A percentile compares a stretch with the other conserved stretches of the same genome.
These are phyloP conservation scores for Alces alces DNA, from an alignment of 2,113 vertebrate genomes.

Conservation along the genomic window DNA sequence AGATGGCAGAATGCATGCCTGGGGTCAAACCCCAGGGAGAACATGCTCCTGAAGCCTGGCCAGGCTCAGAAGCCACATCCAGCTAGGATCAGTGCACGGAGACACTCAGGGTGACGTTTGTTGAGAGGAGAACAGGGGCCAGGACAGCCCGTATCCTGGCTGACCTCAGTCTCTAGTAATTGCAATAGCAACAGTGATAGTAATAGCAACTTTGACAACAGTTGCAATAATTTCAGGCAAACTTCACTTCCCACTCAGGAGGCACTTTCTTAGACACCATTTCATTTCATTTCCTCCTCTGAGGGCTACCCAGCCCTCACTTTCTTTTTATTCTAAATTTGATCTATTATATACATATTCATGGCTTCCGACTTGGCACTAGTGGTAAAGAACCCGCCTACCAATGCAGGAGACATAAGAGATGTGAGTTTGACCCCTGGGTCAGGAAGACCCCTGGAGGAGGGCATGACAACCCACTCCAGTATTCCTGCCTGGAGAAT, in stretches of 20 bases:
- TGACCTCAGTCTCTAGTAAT: rapidly evolving
- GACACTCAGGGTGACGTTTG: rapidly evolving
- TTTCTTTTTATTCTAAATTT: background rate
- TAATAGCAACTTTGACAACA: rapidly evolving
- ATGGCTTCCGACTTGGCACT: rapidly evolving
- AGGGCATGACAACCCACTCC: background rate
- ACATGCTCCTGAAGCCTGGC: rapidly evolving
- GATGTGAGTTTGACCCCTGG: background rate
- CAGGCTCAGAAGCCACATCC: background rate
- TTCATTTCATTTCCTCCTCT: background rate
- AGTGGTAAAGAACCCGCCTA: background rate
- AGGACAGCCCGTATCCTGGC: rapidly evolving
- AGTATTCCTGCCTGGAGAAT: background rate
- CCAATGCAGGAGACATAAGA: background rate
- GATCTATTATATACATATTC: background rate
- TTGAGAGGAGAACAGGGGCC: background rate
- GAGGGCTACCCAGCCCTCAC: background rate
- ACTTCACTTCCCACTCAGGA: rapidly evolving
- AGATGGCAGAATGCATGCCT: rapidly evolving
- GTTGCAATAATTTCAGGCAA: rapidly evolving
- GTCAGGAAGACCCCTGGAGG: background rate
- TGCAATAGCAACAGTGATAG: rapidly evolving
- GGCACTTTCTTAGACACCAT: background rate
- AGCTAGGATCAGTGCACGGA: rapidly evolving
- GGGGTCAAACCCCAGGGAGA: background rate